Evolutionary conservation across 2,113 vertebrate genomes (phyloP).

Genomic region (Redunca redunca): DNA sequence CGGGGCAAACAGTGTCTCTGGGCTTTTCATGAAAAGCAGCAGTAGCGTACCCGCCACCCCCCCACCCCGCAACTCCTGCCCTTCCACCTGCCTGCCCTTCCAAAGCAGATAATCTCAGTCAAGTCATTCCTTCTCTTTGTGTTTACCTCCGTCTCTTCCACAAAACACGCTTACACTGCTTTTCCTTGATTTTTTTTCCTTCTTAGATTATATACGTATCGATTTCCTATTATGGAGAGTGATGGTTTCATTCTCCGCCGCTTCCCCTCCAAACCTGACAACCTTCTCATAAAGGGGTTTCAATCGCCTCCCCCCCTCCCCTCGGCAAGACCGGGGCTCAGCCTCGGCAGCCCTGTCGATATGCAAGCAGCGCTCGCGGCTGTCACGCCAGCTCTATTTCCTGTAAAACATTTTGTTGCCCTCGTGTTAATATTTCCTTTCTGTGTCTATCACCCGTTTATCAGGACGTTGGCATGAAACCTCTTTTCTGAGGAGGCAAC

Average conservation of each 20-base stretch:
- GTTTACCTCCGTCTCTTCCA: background rate
- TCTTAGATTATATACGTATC: background rate
- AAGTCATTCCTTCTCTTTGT: background rate
- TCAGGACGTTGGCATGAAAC: background rate
- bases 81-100: background rate
- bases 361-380: background rate
- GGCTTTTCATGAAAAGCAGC: background rate
- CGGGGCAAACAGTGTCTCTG: background rate
- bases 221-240: background rate
- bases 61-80: accelerated
- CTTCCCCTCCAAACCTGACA: background rate
- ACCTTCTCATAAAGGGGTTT: background rate
- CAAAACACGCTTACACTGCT: background rate
- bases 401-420: too few relatives aligned
- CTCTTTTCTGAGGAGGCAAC: background rate
- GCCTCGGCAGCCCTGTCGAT: background rate
- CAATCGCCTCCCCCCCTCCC: accelerated
- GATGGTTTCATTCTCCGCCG: background rate
- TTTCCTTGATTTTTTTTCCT: background rate
- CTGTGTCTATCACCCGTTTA: too few relatives aligned
- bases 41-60: accelerated
- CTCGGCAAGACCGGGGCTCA: accelerated
- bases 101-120: background rate
- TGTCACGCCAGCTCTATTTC: background rate
- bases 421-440: background rate